Conservation (phyloP, 37 sponge, comb jelly and placozoan species). For the Lycopodina hypogea region DNA sequence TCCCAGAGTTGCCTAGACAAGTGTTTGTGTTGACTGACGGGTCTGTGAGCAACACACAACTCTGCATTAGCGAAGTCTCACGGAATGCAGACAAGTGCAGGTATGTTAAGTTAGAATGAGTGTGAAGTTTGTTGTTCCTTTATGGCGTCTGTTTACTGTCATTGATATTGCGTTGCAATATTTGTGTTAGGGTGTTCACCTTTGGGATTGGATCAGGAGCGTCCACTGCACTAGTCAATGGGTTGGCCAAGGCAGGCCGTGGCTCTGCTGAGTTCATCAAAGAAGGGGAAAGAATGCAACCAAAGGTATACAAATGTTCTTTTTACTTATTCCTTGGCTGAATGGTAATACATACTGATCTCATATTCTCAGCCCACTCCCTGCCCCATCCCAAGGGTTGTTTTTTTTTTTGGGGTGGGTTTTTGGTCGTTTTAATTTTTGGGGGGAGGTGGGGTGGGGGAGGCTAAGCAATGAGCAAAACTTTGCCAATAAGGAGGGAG, state of each 20-base stretch:
- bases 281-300: slow-evolving; percentile 76
- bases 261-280: slow-evolving; percentile 72
- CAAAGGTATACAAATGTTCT: slow-evolving; percentile 50
- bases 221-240: slow-evolving; percentile 78
- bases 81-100: slow-evolving; percentile 32
- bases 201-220: slow-evolving; percentile 89
- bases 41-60: slow-evolving; percentile 62
- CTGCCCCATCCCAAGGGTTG: too few relatives aligned
- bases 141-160: too few relatives aligned
- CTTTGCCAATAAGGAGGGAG: too few relatives aligned
- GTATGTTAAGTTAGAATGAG: slow-evolving; percentile 11
- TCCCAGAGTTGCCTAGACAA: slow-evolving; percentile 57
- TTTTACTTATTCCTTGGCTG: not conserved
- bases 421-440: too few relatives aligned
- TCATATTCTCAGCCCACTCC: too few relatives aligned
- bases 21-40: slow-evolving; percentile 84
- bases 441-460: too few relatives aligned
- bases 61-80: slow-evolving; percentile 48
- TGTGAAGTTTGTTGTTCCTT: too few relatives aligned
- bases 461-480: too few relatives aligned
- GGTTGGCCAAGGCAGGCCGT: slow-evolving; percentile 74
- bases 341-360: too few relatives aligned
- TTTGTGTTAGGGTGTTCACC: slow-evolving; percentile 35
- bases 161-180: too few relatives aligned
- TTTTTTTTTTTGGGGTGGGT: too few relatives aligned